Conservation (phyloP, 2,888 invertebrate species). For the Cremastinae sp. region DNA sequence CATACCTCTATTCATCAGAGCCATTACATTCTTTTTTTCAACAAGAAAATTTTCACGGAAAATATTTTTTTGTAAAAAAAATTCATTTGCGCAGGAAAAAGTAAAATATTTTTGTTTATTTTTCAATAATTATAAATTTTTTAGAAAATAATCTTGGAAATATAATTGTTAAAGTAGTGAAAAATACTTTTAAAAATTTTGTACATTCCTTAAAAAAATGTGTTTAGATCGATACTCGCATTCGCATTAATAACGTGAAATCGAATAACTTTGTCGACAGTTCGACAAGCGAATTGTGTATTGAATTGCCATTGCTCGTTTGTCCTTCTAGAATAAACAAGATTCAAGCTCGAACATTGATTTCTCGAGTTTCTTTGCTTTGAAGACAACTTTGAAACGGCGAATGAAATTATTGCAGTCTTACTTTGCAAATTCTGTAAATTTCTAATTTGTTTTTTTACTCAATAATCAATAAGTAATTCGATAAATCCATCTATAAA, state of each 20-base stretch:
- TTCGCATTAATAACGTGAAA: conserved; percentile 35
- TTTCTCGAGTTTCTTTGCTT: conserved; percentile 37
- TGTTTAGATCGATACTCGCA: conserved; percentile 8
- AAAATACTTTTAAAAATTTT: background rate
- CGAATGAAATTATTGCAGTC: background rate
- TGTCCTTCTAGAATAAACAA: conserved; percentile 64
- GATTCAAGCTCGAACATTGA: conserved; percentile 21
- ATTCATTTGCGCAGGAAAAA: background rate
- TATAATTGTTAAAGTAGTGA: too few species aligned
- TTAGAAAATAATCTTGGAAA: too few species aligned
- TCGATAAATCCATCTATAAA: too few species aligned
- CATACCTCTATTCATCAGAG: conserved; percentile 64
- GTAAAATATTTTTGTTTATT: background rate
- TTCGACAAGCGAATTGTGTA: conserved; percentile 56
- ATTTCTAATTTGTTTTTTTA: too few species aligned
- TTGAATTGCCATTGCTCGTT: conserved; percentile 61
- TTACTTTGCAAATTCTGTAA: too few species aligned
- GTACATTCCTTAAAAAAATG: background rate
- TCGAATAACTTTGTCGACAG: conserved; percentile 43
- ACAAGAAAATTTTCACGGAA: conserved; percentile 25
- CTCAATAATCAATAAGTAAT: too few species aligned
- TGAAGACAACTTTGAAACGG: background rate
- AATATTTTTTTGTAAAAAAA: background rate
- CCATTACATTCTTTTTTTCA: conserved; percentile 19
- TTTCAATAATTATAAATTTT: too few species aligned